Conservation (phyloP, 2,888 invertebrate species). For the Scaptomyza cyrtandrae region DNA sequence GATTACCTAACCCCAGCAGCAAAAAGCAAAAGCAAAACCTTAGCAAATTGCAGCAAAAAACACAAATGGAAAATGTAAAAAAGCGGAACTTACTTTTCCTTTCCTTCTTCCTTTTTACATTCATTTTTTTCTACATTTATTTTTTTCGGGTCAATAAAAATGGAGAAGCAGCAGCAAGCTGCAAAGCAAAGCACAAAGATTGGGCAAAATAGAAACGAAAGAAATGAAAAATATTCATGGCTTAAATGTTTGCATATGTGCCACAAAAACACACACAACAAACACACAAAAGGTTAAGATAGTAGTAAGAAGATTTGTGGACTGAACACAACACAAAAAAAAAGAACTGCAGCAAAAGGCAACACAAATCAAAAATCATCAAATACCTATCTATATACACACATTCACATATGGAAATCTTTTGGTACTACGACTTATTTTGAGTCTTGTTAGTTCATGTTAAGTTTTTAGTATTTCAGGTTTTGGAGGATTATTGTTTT, state of each 20-base stretch:
- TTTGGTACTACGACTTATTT: not conserved
- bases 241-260: constrained; percentile 42
- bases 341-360: not conserved
- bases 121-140: no score
- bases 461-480: not conserved
- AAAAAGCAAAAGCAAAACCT: constrained; percentile 15
- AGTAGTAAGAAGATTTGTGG: constrained; percentile 45
- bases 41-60: constrained; percentile 29
- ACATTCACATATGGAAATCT: no score
- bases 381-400: not conserved
- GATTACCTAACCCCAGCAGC: constrained; percentile 20
- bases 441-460: not conserved
- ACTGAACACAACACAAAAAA: constrained; percentile 1
- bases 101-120: not conserved
- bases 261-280: constrained; percentile 10
- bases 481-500: not conserved
- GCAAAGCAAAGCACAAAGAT: constrained; percentile 16
- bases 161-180: constrained; percentile 28
- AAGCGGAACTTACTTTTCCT: not conserved
- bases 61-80: constrained; percentile 1
- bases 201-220: not conserved
- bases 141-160: constrained; percentile 43
- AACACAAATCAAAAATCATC: constrained; percentile 21
- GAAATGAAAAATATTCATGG: constrained; percentile 35
- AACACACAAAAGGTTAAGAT: constrained; percentile 20